Conservation (phyloP, 2,797 vertebrate species). For the Mastacembelus armatus region DNA sequence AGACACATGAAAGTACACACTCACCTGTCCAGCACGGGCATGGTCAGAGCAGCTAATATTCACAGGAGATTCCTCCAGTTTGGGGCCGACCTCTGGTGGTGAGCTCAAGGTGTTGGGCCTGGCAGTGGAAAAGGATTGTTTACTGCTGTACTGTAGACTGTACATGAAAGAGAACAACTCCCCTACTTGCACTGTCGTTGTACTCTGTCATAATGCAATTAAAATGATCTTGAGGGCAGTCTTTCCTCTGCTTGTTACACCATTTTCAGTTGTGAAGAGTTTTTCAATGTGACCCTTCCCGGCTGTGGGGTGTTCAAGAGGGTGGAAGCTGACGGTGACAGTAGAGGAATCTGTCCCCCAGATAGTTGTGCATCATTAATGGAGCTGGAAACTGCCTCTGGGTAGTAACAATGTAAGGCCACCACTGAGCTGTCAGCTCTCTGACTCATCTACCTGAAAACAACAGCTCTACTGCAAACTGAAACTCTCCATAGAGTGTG, state of each 20-base stretch:
- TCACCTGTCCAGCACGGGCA: slow-evolving; percentile 86
- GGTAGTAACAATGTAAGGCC: slow-evolving; percentile 59
- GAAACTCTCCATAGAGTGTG: slow-evolving; percentile 28
- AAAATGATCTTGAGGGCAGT: too few relatives aligned
- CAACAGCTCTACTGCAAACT: slow-evolving; percentile 48
- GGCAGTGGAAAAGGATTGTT: not conserved
- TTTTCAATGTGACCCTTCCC: not conserved
- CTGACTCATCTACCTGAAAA: slow-evolving; percentile 31
- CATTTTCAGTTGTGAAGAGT: not conserved
- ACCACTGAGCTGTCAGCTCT: slow-evolving; percentile 56
- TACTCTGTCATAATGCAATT: too few relatives aligned
- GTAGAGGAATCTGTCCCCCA: slow-evolving; percentile 54
- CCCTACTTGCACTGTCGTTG: not conserved
- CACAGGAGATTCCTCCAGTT: slow-evolving; percentile 19
- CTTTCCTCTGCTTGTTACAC: not conserved
- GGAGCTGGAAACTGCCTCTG: slow-evolving; percentile 29
- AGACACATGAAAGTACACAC: not conserved
- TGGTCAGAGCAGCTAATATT: slow-evolving; percentile 76
- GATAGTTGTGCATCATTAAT: slow-evolving; percentile 70
- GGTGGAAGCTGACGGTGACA: slow-evolving; percentile 23
- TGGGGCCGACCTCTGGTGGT: slow-evolving; percentile 30
- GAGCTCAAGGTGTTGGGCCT: slow-evolving; percentile 33
- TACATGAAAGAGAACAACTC: not conserved
- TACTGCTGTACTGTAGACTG: not conserved
- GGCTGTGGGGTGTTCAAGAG: slow-evolving; percentile 10